A percentile compares a stretch with the other conserved stretches of the same genome.
Evolutionary conservation across 2,113 vertebrate genomes (phyloP).

Genomic region (Diadophis punctatus): DNA sequence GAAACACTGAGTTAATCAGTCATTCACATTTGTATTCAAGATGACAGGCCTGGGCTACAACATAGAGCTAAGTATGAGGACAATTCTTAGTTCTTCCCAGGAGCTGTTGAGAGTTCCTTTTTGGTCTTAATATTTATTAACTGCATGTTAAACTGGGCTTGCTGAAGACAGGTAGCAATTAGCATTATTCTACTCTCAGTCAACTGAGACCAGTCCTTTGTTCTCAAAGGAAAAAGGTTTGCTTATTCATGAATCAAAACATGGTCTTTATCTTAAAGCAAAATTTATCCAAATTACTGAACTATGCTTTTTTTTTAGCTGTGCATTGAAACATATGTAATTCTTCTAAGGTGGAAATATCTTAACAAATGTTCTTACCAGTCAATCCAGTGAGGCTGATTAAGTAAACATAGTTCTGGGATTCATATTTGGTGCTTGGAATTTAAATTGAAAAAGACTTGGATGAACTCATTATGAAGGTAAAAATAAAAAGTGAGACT

Average conservation of each 20-base stretch:
- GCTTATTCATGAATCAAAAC: not conserved
- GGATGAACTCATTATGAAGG: not conserved
- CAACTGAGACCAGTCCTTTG: not conserved
- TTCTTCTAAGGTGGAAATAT: slow-evolving; percentile 9
- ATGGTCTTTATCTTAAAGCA: not conserved
- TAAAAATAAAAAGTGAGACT: not conserved
- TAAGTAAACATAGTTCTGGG: slow-evolving; percentile 3
- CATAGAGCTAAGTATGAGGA: slow-evolving; percentile 8
- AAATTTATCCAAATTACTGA: slow-evolving; percentile 17
- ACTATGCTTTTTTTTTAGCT: not conserved
- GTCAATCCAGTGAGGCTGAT: not conserved
- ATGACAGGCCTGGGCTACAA: slow-evolving; percentile 66
- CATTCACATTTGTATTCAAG: slow-evolving; percentile 77
- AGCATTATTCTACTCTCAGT: not conserved
- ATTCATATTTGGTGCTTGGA: not conserved
- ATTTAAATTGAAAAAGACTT: not conserved
- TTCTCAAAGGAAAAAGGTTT: slow-evolving; percentile 13
- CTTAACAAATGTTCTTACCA: not conserved
- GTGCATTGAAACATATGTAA: slow-evolving; percentile 9
- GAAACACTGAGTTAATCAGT: slow-evolving; percentile 17
- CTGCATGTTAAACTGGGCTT: slow-evolving; percentile 25
- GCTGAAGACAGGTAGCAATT: slow-evolving; percentile 20
- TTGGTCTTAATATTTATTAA: slow-evolving; percentile 30
- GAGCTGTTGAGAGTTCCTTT: not conserved
- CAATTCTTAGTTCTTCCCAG: slow-evolving; percentile 34